phyloP scores from a whole-genome alignment of 2,113 vertebrate genomes.

The Clarias batrachus region DNA sequence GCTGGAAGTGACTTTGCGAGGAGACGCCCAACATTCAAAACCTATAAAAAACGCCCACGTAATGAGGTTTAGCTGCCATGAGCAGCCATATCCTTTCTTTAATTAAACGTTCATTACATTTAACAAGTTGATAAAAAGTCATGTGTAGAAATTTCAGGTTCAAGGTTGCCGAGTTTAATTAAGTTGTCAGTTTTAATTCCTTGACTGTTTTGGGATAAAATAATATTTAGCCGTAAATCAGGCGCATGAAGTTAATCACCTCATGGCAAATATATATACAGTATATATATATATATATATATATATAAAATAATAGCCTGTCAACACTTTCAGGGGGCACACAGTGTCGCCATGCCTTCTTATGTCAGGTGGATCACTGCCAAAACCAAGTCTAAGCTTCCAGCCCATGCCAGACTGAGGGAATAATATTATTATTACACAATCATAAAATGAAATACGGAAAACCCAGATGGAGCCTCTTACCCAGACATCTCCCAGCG shows the following conservation, averaged over 20 bases:
- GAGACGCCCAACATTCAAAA: conserved; percentile 23
- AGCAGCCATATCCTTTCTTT: conserved; percentile 13
- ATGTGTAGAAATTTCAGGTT: conserved; percentile 11
- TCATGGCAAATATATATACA: conserved; percentile 40
- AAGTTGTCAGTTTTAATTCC: conserved; percentile 13
- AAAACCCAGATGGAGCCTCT: conserved; percentile 64
- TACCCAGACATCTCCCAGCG: conserved; percentile 82
- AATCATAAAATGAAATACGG: conserved; percentile 59
- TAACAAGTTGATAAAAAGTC: conserved; percentile 7
- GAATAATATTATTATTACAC: conserved; percentile 46
- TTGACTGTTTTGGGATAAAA: not conserved
- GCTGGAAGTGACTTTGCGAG: not conserved
- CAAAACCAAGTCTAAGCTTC: conserved; percentile 54
- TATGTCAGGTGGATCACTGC: conserved; percentile 49
- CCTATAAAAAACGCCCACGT: not conserved
- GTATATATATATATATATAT: no score
- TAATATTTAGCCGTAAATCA: conserved; percentile 35
- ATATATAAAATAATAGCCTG: conserved; percentile 44
- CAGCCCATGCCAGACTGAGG: conserved; percentile 30
- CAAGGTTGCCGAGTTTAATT: conserved; percentile 21
- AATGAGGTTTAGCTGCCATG: conserved; percentile 27
- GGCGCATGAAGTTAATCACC: conserved; percentile 31
- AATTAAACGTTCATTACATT: conserved; percentile 20
- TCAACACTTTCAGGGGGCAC: conserved; percentile 55
- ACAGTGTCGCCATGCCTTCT: conserved; percentile 51